These are phyloP conservation scores for Scaptomyza pallida DNA, from an alignment of 1,140 invertebrate genomes.

Conservation along the genomic window DNA sequence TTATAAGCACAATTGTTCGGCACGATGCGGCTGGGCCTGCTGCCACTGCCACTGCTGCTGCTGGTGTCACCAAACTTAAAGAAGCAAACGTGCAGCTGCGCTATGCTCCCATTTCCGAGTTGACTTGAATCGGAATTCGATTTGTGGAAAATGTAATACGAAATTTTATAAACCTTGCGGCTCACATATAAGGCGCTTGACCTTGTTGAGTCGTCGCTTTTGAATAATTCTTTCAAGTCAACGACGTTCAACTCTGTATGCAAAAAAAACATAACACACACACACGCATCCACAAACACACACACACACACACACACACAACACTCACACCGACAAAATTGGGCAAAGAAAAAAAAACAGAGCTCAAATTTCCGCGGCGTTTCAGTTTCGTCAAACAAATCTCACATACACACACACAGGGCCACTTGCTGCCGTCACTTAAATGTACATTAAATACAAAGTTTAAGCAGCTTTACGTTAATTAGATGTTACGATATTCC, in stretches of 20 bases:
- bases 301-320: constrained; percentile 38
- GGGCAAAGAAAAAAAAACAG: constrained; percentile 46
- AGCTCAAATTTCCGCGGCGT: constrained; percentile 74
- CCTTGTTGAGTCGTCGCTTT: constrained; percentile 70
- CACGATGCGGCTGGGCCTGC: constrained; percentile 10
- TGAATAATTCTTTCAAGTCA: constrained; percentile 77
- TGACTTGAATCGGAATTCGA: constrained; percentile 22
- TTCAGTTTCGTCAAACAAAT: constrained; percentile 48
- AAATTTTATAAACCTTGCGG: constrained; percentile 67
- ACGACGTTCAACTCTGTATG: constrained; percentile 67
- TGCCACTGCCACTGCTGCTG: no score
- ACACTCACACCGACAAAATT: constrained; percentile 9
- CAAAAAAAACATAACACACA: constrained; percentile 63
- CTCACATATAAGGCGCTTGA: constrained; percentile 70
- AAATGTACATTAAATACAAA: constrained; percentile 27
- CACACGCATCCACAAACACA: constrained; percentile 39
- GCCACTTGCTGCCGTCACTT: constrained; percentile 14
- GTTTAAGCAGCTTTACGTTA: constrained; percentile 52
- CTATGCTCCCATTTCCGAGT: constrained; percentile 55
- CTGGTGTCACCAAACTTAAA: constrained; percentile 64
- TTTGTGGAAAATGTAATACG: constrained; percentile 71
- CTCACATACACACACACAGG: constrained; percentile 27
- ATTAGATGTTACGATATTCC: constrained; percentile 39
- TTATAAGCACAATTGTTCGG: constrained; percentile 51
- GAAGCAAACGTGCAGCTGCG: constrained; percentile 30